These are phyloP conservation scores for Leptinotarsa undecemlineata DNA, from an alignment of 1,140 invertebrate genomes.

Conservation along the genomic window DNA sequence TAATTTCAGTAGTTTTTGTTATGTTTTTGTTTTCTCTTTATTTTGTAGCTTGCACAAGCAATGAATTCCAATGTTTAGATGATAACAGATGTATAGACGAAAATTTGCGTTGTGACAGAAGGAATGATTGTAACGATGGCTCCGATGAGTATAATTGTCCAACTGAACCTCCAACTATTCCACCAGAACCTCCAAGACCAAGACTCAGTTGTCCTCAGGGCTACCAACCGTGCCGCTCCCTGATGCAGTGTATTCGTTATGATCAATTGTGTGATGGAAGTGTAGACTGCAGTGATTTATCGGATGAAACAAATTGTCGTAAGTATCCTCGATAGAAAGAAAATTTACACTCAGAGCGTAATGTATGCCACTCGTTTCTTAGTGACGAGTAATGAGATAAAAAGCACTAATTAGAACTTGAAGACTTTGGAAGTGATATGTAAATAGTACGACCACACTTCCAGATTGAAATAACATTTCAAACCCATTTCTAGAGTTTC, in stretches of 20 bases:
- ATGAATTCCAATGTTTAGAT: slow-evolving; percentile 80
- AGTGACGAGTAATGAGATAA: too few relatives aligned
- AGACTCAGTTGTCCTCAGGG: slow-evolving; percentile 54
- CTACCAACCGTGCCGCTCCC: slow-evolving; percentile 58
- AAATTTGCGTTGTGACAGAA: slow-evolving; percentile 70
- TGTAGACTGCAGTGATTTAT: slow-evolving; percentile 70
- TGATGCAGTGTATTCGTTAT: slow-evolving; percentile 58
- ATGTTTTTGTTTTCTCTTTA: slow-evolving; percentile 38
- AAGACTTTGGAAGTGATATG: too few relatives aligned
- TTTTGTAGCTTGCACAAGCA: slow-evolving; percentile 63
- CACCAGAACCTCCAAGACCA: slow-evolving; percentile 38
- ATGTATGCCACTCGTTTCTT: too few relatives aligned
- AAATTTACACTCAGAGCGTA: too few relatives aligned
- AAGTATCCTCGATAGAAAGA: slow-evolving; percentile 49
- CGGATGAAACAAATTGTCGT: slow-evolving; percentile 73
- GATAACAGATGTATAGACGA: slow-evolving; percentile 71
- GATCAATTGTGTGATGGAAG: slow-evolving; percentile 66
- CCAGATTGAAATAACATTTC: too few relatives aligned
- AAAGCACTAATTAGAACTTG: too few relatives aligned
- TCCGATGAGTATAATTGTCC: slow-evolving; percentile 71
- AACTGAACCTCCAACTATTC: slow-evolving; percentile 37
- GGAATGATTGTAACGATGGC: slow-evolving; percentile 69
- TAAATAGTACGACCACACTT: too few relatives aligned
- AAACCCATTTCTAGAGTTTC: too few relatives aligned
- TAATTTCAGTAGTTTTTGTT: slow-evolving; percentile 28